A percentile compares a stretch with the other conserved stretches of the same genome.
Evolutionary conservation across 1,140 invertebrate genomes (phyloP).

Genomic region (Tribolium castaneum): DNA sequence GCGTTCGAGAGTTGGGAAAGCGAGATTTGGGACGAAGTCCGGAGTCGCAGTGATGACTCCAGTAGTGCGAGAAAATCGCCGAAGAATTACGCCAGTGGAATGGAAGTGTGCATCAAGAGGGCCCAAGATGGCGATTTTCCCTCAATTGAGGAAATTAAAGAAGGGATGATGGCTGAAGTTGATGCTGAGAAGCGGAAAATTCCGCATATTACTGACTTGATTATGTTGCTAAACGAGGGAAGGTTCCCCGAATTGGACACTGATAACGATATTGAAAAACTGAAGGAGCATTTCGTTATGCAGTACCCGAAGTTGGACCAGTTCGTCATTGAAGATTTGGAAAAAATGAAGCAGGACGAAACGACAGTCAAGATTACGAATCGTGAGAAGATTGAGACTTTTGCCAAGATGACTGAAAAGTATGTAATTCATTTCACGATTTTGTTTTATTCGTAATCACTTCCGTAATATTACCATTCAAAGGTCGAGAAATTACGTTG

Average conservation of each 20-base stretch:
- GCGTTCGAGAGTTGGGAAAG: background rate
- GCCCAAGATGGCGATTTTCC: slow-evolving; percentile 45
- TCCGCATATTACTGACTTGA: slow-evolving; percentile 54
- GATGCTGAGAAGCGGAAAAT: slow-evolving; percentile 46
- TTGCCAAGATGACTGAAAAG: background rate
- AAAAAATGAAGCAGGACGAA: background rate
- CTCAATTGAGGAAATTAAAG: slow-evolving; percentile 43
- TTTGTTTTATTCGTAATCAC: background rate
- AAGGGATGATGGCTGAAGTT: slow-evolving; percentile 42
- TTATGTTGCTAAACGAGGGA: slow-evolving; percentile 49
- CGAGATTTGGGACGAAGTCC: slow-evolving; percentile 48
- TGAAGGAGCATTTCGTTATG: slow-evolving; percentile 57
- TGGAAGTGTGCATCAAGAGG: background rate
- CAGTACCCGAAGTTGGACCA: slow-evolving; percentile 48
- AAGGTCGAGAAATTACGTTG: too few relatives aligned
- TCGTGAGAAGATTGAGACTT: slow-evolving; percentile 3
- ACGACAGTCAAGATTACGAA: background rate
- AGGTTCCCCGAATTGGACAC: slow-evolving; percentile 50
- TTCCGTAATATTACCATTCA: too few relatives aligned
- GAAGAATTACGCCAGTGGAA: background rate
- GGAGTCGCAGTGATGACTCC: background rate
- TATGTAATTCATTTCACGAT: background rate
- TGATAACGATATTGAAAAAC: slow-evolving; percentile 45
- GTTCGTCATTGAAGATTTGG: slow-evolving; percentile 42
- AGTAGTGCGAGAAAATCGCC: background rate